Evolutionary conservation across 2,113 vertebrate genomes (phyloP), one percentile per base, ranked within the genome.

Genomic region (Echinops telfairi): DNA sequence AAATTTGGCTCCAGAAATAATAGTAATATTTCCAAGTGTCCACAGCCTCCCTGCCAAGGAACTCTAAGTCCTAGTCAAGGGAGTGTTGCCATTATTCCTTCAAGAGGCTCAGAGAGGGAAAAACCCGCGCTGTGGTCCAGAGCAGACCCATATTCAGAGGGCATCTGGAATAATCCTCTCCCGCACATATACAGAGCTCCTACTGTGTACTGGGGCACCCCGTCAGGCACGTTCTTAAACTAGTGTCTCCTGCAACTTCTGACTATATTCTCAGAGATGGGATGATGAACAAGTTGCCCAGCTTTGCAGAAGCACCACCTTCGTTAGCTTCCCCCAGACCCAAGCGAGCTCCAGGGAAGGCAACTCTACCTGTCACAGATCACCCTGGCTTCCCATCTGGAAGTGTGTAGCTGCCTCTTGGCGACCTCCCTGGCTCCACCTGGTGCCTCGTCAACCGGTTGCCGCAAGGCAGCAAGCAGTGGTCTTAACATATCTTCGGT

Each of bases 1-100:
- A 97, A 97, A 97, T 97, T 96, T 97, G 96, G 96, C 93, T 97
- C 90, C 90, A 96, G 95, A 97, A 96, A 97, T 97, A 97, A 97
- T 94, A 95, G 96, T 96, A 96, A 96, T 97, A 97, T 97, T 97
- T 97, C 95, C 90, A 97, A 97, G 93, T 95, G 96, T 85, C 90
- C 96, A 91, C 75, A 83, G 93, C 68, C 88, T 95, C 75, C 71
- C 88, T 95, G 96, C 95, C 97, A 96, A 96, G 88, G 97, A 95
- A 94, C 96, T 97, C 93, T 89, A 94, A 93, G 93, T 88, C 76
- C 85, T 22, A 75, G 92, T 97, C 88, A 95, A 96, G 94, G 64
- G 66, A 94, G 71, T 92, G 78, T 86, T 92, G 47, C 47, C 47
- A 79, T 89, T 88, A 83, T 93, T 94, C 92, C 79, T 92, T 64